Evolutionary conservation across 2,888 invertebrate species (phyloP), one percentile per base, ranked within the genome.

Genomic region (Melieria omissa): DNA sequence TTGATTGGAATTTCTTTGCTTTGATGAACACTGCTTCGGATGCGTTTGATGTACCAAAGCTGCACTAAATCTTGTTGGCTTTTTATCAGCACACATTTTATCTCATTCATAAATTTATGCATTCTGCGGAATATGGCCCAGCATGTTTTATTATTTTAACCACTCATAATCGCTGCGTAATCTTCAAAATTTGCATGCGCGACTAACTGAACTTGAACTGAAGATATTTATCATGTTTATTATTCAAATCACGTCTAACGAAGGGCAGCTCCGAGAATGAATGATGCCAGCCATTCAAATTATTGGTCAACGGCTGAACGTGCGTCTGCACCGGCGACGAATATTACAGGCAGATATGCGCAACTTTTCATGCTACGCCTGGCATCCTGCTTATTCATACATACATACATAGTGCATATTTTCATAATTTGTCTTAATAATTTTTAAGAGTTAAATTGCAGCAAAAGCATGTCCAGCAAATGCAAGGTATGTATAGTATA

Each of bases 151-250:
- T 29, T 29, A 29, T 76, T 77, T 81, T 81, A 83, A 81, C 81
- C 78, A 80, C 82, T 78, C 78, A 80, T 84, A 84, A 84, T 84
- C 83, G 81, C 78, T 78, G 80, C 79, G 78, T 83, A 83, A 84
- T 84, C 83, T 84, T 80, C 71, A 74, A 84, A 83, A 84, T 84
- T 84, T 84, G 84, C 84, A 84, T 84, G 80, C 76, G 74, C 79
- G 77, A 79, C 76, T 77, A 77, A 74, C 77, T 77, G 73, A 70
- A 78, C 72, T 76, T 80, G 78, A 77, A 79, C 80, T 84, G 78
- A 77, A 80, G 81, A 83, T 84, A 76, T 77, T 80, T 81, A 82
- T 83, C 81, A 73, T 73, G 70, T 78, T 82, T 81, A 84, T 84
- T 84, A 84, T 84, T 83, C 84, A 81, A 79, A 79, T 84, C 84